phyloP scores from a whole-genome alignment of 37 sponge, comb jelly and placozoan species.

The Aplysina aerophoba region DNA sequence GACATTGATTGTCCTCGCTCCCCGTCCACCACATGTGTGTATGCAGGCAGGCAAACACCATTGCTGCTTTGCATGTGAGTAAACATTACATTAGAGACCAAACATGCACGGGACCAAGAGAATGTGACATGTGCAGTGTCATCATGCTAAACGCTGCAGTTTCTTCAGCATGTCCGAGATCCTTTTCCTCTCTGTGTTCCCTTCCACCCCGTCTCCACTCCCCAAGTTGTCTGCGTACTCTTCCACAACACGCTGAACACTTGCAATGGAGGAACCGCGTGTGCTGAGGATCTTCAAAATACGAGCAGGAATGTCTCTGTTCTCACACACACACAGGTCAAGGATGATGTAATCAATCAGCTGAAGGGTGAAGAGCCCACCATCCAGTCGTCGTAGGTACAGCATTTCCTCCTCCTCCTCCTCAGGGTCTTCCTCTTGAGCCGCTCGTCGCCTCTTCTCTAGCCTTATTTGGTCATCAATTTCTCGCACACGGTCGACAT shows the following conservation, averaged over 20 bases:
- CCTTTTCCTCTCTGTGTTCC: conserved; percentile 31
- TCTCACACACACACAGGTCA: conserved; percentile 66
- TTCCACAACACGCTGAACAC: conserved; percentile 51
- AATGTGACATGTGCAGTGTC: no score
- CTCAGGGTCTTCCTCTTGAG: conserved; percentile 39
- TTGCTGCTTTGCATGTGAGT: no score
- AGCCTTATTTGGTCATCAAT: conserved; percentile 43
- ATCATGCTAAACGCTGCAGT: neutral
- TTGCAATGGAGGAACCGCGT: conserved; percentile 62
- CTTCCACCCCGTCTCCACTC: conserved; percentile 30
- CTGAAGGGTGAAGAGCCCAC: conserved; percentile 94
- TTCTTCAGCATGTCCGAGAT: conserved; percentile 39
- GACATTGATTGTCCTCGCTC: no score
- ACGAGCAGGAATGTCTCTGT: conserved; percentile 34
- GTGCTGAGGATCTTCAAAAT: conserved; percentile 66
- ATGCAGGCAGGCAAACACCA: no score
- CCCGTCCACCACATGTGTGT: no score
- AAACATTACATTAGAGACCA: no score
- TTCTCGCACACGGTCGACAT: conserved; percentile 58
- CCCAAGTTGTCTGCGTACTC: conserved; percentile 70
- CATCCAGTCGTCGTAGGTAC: conserved; percentile 88
- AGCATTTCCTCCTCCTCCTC: conserved; percentile 70
- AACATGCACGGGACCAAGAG: no score
- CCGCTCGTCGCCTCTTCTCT: conserved; percentile 21
- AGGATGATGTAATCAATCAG: conserved; percentile 82